These are phyloP conservation scores for Halcyon smyrnensis DNA, from an alignment of 2,797 vertebrate species.

Conservation along the genomic window DNA sequence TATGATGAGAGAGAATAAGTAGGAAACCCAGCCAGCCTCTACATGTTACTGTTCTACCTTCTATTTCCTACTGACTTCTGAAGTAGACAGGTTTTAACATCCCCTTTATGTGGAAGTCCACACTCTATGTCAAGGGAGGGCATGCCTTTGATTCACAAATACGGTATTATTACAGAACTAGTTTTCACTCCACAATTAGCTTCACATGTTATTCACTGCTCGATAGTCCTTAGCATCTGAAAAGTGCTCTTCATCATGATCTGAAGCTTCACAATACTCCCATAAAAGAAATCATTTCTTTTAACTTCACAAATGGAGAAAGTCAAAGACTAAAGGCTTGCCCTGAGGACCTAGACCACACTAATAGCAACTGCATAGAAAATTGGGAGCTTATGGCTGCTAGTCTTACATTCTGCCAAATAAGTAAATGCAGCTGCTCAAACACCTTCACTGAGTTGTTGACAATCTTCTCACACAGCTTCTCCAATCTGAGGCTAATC, in stretches of 20 bases:
- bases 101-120: neutral
- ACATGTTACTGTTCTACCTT: neutral
- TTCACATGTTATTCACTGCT: neutral
- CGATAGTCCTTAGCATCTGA: neutral
- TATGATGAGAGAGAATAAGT: neutral
- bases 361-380: neutral
- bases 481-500: neutral
- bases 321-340: neutral
- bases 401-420: neutral
- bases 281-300: neutral
- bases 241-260: neutral
- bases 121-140: neutral
- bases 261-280: neutral
- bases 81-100: neutral
- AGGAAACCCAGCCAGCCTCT: neutral
- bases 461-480: neutral
- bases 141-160: conserved; percentile 1
- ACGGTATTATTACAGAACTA: neutral
- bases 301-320: neutral
- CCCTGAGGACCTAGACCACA: neutral
- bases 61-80: neutral
- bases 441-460: neutral
- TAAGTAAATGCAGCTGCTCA: neutral
- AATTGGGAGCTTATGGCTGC: neutral
- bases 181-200: neutral